Conservation (phyloP, 2,113 vertebrate genomes). For the Montifringilla adamsi region DNA sequence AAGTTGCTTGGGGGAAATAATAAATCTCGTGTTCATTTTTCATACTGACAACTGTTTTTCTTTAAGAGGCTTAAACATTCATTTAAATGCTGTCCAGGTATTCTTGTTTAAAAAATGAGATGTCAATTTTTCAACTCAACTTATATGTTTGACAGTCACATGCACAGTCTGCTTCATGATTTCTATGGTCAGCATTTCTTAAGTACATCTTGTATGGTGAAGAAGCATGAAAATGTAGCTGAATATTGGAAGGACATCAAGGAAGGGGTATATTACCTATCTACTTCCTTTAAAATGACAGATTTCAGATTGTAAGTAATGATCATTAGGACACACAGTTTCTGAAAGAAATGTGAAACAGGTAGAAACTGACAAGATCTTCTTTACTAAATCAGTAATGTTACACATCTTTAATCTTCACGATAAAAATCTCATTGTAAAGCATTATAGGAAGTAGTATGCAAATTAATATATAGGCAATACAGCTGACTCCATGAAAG, state of each 20-base stretch:
- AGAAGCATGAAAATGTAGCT: background rate
- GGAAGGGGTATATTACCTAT: background rate
- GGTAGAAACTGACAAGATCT: background rate
- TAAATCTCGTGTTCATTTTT: background rate
- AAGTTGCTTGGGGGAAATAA: background rate
- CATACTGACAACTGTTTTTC: background rate
- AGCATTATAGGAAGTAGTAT: slow-evolving; percentile 62
- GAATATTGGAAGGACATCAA: background rate
- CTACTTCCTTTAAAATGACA: background rate
- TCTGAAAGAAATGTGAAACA: background rate
- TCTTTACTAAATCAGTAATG: background rate
- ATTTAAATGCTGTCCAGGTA: background rate
- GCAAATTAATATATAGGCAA: slow-evolving; percentile 73
- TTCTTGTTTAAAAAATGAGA: background rate
- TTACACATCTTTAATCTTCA: slow-evolving; percentile 47
- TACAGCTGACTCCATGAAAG: background rate
- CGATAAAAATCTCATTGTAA: background rate
- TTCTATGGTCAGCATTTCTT: background rate
- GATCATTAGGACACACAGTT: background rate
- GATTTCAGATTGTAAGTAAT: background rate
- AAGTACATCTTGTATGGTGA: background rate
- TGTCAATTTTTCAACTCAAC: background rate
- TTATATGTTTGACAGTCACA: background rate
- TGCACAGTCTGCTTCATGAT: background rate
- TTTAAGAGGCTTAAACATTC: background rate